Evolutionary conservation across 1,140 invertebrate genomes (phyloP), one percentile per base, ranked within the genome.

Genomic region (Ceratosolen solmsi): DNA sequence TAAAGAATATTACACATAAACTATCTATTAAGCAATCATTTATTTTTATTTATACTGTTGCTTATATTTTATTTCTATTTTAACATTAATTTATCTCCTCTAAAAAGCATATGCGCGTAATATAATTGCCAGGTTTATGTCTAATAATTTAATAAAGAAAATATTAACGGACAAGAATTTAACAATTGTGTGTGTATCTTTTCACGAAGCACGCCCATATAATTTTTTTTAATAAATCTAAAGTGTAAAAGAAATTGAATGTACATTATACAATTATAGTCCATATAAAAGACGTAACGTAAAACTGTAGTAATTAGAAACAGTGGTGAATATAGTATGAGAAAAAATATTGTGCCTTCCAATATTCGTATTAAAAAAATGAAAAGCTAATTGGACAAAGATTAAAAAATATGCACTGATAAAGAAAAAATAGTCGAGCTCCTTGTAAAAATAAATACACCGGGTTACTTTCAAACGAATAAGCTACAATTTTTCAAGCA

Each of bases 301-400:
- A 30, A 38, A 56, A 56, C 56, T 79, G 65, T 11, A 41, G 27
- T 60, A 73, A 80, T 80, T 80, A 41, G 70, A 80, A 80, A 80
- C 70, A 51, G 33, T n/a, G 22, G 33, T 27, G 13, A 80, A 63
- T 68, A 80, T 73, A 73, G n/a, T n/a, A n/a, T n/a, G n/a, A n/a
- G 17, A 38, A 15, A 9, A 68, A n/a, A 68, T 20, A 36, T 17
- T 27, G 60, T 13, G 30, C 27, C 63, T 5, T 56, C 63, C 70
- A 70, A 56, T 51, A 46, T 41, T 46, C 25, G 58, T 25, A 25
- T 49, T 49, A 63, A 33, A 38, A 77, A 68, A 65, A 60, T 4
- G n/a, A n/a, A 22, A 58, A 22, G 70, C 25, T 27, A n/a, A 4
- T 7, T n/a, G 8, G 4, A 76, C 63, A 77, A 13, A 77, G 58